Evolutionary conservation across 2,797 vertebrate genomes (phyloP).

Genomic region (Tachyglossus aculeatus): DNA sequence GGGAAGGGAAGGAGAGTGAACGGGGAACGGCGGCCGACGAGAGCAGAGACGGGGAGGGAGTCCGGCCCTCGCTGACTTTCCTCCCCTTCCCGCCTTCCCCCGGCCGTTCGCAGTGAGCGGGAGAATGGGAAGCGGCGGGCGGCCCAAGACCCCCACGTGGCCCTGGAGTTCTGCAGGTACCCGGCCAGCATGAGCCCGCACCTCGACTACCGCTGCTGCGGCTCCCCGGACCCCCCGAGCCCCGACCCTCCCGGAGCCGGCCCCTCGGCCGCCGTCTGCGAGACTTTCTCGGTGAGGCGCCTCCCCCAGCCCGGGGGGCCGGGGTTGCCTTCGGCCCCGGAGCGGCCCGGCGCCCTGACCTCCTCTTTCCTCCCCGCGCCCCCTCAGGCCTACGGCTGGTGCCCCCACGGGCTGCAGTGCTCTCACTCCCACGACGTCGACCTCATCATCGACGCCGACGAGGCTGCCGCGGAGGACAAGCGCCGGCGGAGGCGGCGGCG

Average conservation of each 20-base stretch:
- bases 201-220: conserved; percentile 89
- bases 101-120: conserved; percentile 65
- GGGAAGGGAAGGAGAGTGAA: background rate
- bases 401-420: conserved; percentile 86
- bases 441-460: conserved; percentile 91
- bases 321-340: background rate
- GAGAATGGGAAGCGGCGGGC: conserved; percentile 83
- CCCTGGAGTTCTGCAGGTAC: conserved; percentile 90
- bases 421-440: conserved; percentile 91
- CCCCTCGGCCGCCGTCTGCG: conserved; percentile 75
- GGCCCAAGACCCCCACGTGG: conserved; percentile 70
- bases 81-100: conserved; percentile 1
- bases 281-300: conserved; percentile 86
- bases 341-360: background rate
- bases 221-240: conserved; percentile 53
- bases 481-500: conserved; percentile 77
- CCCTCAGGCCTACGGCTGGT: conserved; percentile 93
- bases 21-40: background rate
- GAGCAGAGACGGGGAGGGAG: too few relatives aligned
- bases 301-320: background rate
- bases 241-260: background rate
- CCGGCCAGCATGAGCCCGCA: conserved; percentile 78
- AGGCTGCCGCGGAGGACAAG: conserved; percentile 79
- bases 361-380: background rate
- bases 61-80: background rate